A percentile compares a stretch with the other conserved stretches of the same genome.
These are phyloP conservation scores for Boulengerochromis microlepis DNA, from an alignment of 2,113 vertebrate species.

Conservation along the genomic window DNA sequence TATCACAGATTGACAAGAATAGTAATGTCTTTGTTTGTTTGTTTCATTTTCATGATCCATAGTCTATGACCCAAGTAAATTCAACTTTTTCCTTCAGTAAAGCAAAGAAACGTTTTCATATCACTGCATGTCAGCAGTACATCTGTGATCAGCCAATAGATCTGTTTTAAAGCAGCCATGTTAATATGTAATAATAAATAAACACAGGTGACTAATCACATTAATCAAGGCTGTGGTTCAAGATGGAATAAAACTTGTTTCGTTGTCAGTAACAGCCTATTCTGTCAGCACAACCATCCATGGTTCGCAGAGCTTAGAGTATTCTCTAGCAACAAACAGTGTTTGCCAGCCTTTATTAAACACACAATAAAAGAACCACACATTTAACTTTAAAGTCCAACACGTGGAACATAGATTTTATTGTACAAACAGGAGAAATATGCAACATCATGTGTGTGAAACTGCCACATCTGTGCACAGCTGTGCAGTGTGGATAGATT, in stretches of 20 bases:
- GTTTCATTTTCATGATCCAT: not conserved
- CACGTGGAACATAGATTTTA: not conserved
- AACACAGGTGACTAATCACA: not conserved
- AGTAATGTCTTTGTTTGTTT: not conserved
- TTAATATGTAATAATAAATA: not conserved
- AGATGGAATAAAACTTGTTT: not conserved
- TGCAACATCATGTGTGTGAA: not conserved
- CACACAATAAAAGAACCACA: not conserved
- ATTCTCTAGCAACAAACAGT: not conserved
- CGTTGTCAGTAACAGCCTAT: not conserved
- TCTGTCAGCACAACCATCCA: not conserved
- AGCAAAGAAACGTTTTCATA: not conserved
- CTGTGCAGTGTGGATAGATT: not conserved
- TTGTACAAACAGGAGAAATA: not conserved
- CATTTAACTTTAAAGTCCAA: not conserved
- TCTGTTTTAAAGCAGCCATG: not conserved
- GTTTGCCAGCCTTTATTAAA: not conserved
- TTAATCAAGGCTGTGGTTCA: not conserved
- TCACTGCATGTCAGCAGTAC: not conserved
- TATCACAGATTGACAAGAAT: not conserved
- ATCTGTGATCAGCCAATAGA: not conserved
- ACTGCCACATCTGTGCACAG: not conserved
- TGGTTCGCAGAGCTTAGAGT: not conserved
- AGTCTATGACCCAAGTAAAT: rapidly evolving
- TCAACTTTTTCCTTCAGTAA: not conserved